These are phyloP conservation scores for Nomada fabriciana DNA, from an alignment of 2,888 invertebrate genomes.

Conservation along the genomic window DNA sequence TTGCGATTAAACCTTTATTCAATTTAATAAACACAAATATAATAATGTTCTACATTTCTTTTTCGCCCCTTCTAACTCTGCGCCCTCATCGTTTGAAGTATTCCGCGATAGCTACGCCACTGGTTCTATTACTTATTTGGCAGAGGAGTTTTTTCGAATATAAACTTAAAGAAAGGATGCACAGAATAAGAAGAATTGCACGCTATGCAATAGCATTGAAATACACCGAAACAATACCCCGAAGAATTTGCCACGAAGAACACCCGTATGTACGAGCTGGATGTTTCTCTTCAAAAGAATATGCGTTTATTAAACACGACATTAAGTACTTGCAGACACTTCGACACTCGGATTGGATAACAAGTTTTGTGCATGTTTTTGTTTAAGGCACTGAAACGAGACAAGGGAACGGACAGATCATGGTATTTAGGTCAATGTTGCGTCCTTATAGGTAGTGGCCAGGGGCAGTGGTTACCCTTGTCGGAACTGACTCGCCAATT, in stretches of 20 bases:
- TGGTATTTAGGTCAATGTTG: conserved; percentile 80
- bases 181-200: background rate
- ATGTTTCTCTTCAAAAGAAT: too few species aligned
- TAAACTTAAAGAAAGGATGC: background rate
- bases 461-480: conserved; percentile 78
- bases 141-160: background rate
- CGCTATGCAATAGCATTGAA: background rate
- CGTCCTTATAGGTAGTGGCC: conserved; percentile 71
- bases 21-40: background rate
- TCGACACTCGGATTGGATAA: background rate
- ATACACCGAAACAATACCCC: background rate
- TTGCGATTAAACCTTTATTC: too few species aligned
- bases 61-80: too few species aligned
- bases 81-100: too few species aligned
- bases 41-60: background rate
- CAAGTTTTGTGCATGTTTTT: background rate
- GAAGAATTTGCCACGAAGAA: background rate
- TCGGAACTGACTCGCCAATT: conserved; percentile 54
- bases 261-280: too few species aligned
- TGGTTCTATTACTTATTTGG: background rate
- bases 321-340: background rate
- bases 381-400: conserved; percentile 36
- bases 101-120: too few species aligned
- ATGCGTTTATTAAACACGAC: background rate
- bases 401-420: conserved; percentile 60